Evolutionary conservation across 2,888 invertebrate genomes (phyloP), one percentile per base, ranked within the genome.

Genomic region (Rotaria macrura): DNA sequence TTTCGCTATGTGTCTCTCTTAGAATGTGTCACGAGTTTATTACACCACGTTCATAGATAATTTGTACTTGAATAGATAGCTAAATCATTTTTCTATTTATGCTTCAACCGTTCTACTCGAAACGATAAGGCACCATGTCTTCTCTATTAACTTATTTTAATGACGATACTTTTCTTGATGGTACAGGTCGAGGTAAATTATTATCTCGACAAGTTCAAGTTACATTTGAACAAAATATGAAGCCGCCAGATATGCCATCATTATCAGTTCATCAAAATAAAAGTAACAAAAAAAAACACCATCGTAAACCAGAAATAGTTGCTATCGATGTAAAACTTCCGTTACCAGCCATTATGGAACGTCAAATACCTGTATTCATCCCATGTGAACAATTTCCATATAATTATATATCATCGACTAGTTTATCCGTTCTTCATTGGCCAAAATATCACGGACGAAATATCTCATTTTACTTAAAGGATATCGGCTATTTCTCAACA

Each of bases 401-500:
- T 25, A 43, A 40, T 5, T 79, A 79, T 79, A 20, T 43, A 79
- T 79, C 79, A 12, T n/a, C 79, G 43, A 79, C 79, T 14, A 43
- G 43, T 43, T 43, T 79, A 79, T 12, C 79, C 25, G 17, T 79
- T 25, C 43, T 43, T n/a, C 43, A 79, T 43, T 79, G 79, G 79
- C n/a, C 40, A n/a, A 79, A 79, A 79, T 79, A 79, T 79, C 43
- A 40, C 14, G 43, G 40, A 43, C 79, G 43, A n/a, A 43, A 40
- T n/a, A 20, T 79, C 1, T 43, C 79, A 43, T 79, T 79, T n/a
- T 25, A 43, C n/a, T 43, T 43, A 79, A 79, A 79, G n/a, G 79
- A 79, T n/a, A 40, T 79, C 43, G 79, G 79, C 14, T 79, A 79
- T 43, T 79, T 79, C 43, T 79, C 79, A 12, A 79, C 79, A 43